These are phyloP conservation scores for Drosophila nigritarsus DNA, from an alignment of 2,888 invertebrate genomes.

Conservation along the genomic window DNA sequence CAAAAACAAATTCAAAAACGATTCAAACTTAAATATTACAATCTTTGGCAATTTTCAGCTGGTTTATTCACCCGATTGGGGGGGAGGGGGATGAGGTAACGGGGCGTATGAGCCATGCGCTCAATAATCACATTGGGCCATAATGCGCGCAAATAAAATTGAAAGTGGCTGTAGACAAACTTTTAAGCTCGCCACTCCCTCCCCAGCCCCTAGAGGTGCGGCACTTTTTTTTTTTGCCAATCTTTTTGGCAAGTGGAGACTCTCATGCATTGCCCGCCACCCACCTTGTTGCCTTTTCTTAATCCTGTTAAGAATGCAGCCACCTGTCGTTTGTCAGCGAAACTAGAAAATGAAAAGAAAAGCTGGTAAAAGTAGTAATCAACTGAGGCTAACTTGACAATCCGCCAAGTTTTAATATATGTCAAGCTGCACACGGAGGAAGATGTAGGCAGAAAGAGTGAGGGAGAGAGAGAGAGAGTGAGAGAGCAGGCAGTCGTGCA, in stretches of 20 bases:
- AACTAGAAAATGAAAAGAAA: slow-evolving; percentile 26
- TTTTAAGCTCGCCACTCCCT: background rate
- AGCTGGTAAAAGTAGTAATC: slow-evolving; percentile 64
- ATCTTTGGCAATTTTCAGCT: slow-evolving; percentile 5
- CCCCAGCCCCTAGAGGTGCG: background rate
- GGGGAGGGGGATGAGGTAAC: slow-evolving; percentile 47
- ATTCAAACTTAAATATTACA: background rate
- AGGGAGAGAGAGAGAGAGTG: background rate
- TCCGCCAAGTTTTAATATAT: slow-evolving; percentile 57
- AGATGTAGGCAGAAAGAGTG: background rate
- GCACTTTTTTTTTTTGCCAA: background rate
- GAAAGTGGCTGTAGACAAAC: slow-evolving; percentile 64
- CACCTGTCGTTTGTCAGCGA: slow-evolving; percentile 51
- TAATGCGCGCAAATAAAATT: slow-evolving; percentile 70
- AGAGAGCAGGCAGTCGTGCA: slow-evolving; percentile 1
- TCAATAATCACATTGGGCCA: slow-evolving; percentile 59
- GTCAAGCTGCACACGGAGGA: slow-evolving; percentile 40
- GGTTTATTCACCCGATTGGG: slow-evolving; percentile 11
- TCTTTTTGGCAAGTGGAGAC: slow-evolving; percentile 8
- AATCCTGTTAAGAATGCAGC: slow-evolving; percentile 28
- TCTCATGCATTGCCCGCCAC: background rate
- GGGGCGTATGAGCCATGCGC: slow-evolving; percentile 70
- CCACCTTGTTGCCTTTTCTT: background rate
- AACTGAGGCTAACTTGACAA: slow-evolving; percentile 43
- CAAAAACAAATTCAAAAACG: slow-evolving; percentile 28